These are phyloP conservation scores for Ifrita kowaldi DNA, from an alignment of 2,113 vertebrate genomes.

Conservation along the genomic window DNA sequence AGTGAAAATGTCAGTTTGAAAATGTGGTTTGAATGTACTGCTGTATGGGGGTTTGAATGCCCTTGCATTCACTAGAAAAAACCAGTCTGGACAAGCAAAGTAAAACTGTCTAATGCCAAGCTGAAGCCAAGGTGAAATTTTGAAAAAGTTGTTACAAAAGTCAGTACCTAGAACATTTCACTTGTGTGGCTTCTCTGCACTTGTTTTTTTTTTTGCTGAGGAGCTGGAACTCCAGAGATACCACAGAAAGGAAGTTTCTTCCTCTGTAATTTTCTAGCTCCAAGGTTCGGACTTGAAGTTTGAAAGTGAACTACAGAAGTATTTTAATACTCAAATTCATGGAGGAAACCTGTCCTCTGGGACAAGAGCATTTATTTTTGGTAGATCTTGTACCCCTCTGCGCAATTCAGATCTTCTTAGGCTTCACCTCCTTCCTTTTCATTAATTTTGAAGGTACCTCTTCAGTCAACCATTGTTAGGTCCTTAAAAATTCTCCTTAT, in stretches of 20 bases:
- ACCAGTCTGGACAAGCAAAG: neutral
- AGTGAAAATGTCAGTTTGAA: neutral
- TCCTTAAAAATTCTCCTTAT: neutral
- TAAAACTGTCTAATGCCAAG: neutral
- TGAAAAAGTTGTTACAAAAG: neutral
- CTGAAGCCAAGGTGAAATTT: neutral
- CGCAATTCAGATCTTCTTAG: neutral
- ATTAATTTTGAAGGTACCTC: neutral
- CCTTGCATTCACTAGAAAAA: neutral
- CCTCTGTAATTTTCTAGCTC: neutral
- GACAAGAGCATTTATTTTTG: neutral
- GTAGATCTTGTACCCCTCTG: neutral
- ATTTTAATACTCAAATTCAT: neutral
- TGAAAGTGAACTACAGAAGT: neutral
- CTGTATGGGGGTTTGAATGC: neutral
- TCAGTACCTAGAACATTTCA: neutral
- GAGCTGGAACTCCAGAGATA: neutral
- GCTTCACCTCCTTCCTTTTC: neutral
- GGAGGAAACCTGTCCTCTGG: neutral
- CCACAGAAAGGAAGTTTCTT: neutral
- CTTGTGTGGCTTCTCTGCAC: neutral
- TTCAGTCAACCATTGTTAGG: neutral
- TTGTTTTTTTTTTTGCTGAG: neutral
- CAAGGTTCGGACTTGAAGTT: neutral
- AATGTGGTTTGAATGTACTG: neutral